Base-by-base conservation (phyloP, 2,888 invertebrate genomes). In the Schrankia costaestrigalis region DNA sequence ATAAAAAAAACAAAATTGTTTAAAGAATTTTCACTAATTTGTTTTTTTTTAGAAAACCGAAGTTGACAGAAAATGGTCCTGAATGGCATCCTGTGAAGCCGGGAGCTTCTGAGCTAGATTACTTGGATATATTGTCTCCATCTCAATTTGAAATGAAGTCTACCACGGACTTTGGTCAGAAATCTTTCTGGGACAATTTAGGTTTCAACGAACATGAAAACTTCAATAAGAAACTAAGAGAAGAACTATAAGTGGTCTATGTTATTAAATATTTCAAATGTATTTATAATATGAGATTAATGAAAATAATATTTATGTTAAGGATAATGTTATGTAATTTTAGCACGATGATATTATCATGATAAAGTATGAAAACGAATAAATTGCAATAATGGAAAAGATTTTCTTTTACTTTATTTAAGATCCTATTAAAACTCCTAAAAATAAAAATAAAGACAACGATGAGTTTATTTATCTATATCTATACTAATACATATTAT, bases 101-200 rank as follows among this genome's bases (percentile, higher is more conserved):
- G 4, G 73, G 75, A 4, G 60, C 76, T 1, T 63, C 77, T 6
- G 76, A 86, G 6, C 51, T 91, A n/a, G 60, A 77, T 40, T 91
- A 89, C 62, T 55, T 92, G 35, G 82, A 90, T 19, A 90, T 92
- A 28, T 63, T 71, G 8, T 84, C 85, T 0, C 89, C 90, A 0
- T 71, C 71, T 7, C 66, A 80, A 23, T 55, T 66, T 3, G 55
- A 71, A 19, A 89, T 91, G 81, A 81, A 81, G 35, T 59, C 71
- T 2, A 73, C 70, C 35, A 56, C 71, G 0, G 85, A 90, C 57
- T 82, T 92, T 38, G 91, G 90, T 0, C 82, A 90, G 12, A 78
- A 76, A 15, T 59, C 88, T 21, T 92, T 93, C 71, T 93, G 93
- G 93, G 84, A 89, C 49, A 82, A 78, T 5, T 79, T 92, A 0